Evolutionary conservation across 1,140 invertebrate genomes (phyloP).

Genomic region (Calliphora vicina): DNA sequence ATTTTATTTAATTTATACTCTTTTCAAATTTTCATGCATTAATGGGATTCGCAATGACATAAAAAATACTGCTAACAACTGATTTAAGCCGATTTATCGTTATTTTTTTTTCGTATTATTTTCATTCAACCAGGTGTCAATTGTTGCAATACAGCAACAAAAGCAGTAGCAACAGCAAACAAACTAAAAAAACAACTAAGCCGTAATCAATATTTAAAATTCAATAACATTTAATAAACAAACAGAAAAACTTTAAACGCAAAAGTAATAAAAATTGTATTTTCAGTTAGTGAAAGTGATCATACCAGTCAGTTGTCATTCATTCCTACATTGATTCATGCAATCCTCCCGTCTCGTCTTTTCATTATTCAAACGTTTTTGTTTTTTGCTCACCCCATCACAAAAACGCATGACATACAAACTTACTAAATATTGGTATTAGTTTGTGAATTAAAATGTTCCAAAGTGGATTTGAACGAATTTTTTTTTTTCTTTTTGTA

Average conservation of each 20-base stretch:
- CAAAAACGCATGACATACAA: neutral
- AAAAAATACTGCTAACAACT: neutral
- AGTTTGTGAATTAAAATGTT: neutral
- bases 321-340: no score
- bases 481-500: no score
- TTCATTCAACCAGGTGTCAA: neutral
- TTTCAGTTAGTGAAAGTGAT: neutral
- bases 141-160: neutral
- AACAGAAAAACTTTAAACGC: neutral
- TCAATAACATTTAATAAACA: neutral
- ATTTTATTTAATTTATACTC: neutral
- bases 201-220: neutral
- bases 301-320: slow-evolving; percentile 3
- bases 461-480: neutral
- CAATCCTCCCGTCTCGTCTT: neutral
- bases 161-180: neutral
- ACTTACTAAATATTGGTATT: neutral
- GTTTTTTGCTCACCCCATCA: no score
- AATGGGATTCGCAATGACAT: neutral
- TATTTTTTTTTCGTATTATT: no score
- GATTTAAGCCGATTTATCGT: neutral
- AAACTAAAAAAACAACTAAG: neutral
- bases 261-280: neutral
- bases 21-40: neutral
- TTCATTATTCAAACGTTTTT: no score